Base-by-base conservation (phyloP, 2,113 vertebrate species). In the Oryzias curvinotus region DNA sequence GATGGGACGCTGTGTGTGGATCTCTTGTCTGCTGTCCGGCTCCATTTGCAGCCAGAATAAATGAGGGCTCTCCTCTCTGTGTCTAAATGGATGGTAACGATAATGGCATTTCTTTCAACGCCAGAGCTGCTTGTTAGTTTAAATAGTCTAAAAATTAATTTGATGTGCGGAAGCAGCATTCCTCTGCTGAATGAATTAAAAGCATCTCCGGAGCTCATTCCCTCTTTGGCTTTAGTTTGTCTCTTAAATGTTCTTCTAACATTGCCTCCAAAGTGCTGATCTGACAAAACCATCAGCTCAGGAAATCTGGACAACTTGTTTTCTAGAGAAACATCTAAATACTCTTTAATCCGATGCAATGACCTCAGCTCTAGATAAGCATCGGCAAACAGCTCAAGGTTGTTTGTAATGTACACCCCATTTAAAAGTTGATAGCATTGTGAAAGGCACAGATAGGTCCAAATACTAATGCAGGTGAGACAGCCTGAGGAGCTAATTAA, bases 301-400 rank as follows among this genome's bases (percentile, higher is more conserved):
- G 52, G 15, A 65, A 55, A 53, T 71, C 53, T 2, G 26, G 61
- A 36, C 25, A 21, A 41, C 1, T 23, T 46, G 16, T 14, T 14
- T 60, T 42, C 68, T 65, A 69, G 30, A 1, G 0, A 58, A 3
- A 55, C 54, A 71, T 71, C 52, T 18, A 70, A 72, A 65, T 52
- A 41, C 45, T 58, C 52, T 78, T 77, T 8, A 79, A 59, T 84
- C 75, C 75, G 41, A 18, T 58, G 46, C 54, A 12, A 48, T 68
- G 85, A 88, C 88, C 79, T 73, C 66, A 10, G 25, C 6, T 23
- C 5, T 18, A 75, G 86, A 89, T 92, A 84, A 86, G 52, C 73
- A 90, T 90, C 87, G 54, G 28, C 49, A 81, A 69, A 68, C 71
- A 66, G 75, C 82, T 84, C 76, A 89, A 88, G 87, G 85, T 85